Evolutionary conservation across 2,888 invertebrate species (phyloP), one percentile per base, ranked within the genome.

Genomic region (Zonitis immaculata): DNA sequence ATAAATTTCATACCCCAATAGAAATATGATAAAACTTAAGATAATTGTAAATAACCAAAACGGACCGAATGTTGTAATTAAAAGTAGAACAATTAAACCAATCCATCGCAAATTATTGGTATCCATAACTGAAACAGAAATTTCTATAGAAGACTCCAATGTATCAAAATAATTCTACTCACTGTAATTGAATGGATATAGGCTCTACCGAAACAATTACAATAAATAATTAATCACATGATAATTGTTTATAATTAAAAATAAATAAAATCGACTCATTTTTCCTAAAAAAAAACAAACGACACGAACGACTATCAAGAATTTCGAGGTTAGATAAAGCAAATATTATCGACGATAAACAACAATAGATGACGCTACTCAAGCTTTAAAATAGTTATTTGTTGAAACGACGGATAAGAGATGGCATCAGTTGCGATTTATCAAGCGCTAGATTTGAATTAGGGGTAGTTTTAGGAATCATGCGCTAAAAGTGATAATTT

Each of bases 11-110:
- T n/a, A 60, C 77, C 77, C 77, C 54, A 75, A 51, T 16, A 73
- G 42, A 61, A 77, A 76, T 49, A 73, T 61, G 46, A 73, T 46
- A 30, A 71, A 47, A 58, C 72, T 65, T 42, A 70, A 52, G 51
- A 71, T 54, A 44, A 72, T 57, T 44, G 71, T 73, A 42, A 75
- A 51, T 54, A 75, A 73, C 70, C 74, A 75, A 58, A 70, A 73
- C 25, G 75, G 52, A 22, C 78, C 77, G 63, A 77, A 76, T 53
- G 73, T 74, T 42, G 75, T 73, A 44, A 76, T 55, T 63, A 73
- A 74, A 45, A 78, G 64, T 49, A 73, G 58, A 51, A 73, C 57
- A 55, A 77, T 72, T 47, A 78, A 66, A 44, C 72, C 65, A 56
- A 71, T 63, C 78, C 78, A 78, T 52, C 73, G 73, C 48, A 60